phyloP scores from a whole-genome alignment of 2,888 invertebrate species.

The Amphiduros pacificus region DNA sequence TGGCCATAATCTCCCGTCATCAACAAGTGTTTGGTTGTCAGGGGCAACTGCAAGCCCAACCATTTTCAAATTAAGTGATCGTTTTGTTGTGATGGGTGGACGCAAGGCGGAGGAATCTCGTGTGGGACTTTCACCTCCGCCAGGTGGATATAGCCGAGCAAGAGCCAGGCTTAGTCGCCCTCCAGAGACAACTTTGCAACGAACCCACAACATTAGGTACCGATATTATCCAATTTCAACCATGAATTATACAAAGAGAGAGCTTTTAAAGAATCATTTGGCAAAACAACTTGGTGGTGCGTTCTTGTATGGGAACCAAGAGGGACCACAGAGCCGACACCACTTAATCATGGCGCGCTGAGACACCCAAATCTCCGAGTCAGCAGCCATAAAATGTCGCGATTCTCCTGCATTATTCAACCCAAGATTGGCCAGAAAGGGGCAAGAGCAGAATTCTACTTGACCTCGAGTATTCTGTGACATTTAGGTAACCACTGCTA shows the following conservation, averaged over 20 bases:
- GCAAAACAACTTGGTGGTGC: constrained; percentile 12
- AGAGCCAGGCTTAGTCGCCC: constrained; percentile 7
- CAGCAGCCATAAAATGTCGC: no score
- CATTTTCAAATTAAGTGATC: constrained; percentile 12
- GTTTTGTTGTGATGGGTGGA: constrained; percentile 6
- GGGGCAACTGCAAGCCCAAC: constrained; percentile 7
- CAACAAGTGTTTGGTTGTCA: constrained; percentile 18
- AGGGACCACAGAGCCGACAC: no score
- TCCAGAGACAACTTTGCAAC: constrained; percentile 1
- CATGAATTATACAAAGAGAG: constrained; percentile 18
- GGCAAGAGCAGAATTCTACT: no score
- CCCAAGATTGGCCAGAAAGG: no score
- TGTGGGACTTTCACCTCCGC: neutral
- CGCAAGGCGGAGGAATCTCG: neutral
- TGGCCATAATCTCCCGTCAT: constrained; percentile 12
- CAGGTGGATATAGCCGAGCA: neutral
- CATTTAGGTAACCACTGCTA: no score
- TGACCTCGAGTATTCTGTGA: no score
- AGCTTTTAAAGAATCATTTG: constrained; percentile 18
- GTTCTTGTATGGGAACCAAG: no score
- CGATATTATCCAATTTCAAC: constrained; percentile 17
- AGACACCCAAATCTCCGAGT: no score
- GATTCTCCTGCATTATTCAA: no score
- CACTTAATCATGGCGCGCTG: no score
- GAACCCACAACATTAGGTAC: constrained; percentile 5